Evolutionary conservation across 2,888 invertebrate species (phyloP), one percentile per base, ranked within the genome.

Genomic region (Drosophila rubida): DNA sequence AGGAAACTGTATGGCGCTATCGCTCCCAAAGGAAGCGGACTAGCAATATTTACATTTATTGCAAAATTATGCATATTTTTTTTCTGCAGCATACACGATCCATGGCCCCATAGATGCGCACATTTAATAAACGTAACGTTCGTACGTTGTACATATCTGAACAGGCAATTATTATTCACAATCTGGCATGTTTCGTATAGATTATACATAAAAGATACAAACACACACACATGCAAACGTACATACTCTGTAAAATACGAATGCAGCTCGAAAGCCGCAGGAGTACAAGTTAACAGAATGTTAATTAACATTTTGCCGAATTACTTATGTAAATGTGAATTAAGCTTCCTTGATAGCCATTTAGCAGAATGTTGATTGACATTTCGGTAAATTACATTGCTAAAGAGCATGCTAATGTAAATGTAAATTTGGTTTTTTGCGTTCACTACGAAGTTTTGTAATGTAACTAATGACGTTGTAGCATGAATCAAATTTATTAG

Each of bases 1-100:
- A 84, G 84, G 84, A 87, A 87, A 85, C 75, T 74, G 65, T 71
- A 71, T 70, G 84, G 78, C 87, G 84, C 87, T 78, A 73, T 68
- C 75, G 68, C 69, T 83, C 84, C 86, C 85, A 85, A 82, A 78
- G 78, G 82, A 85, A 84, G 78, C 76, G 66, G 50, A 68, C 74
- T 60, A 64, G 69, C 63, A 75, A 66, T 71, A 78, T 77, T 72
- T 76, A 74, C 77, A 77, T 76, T 72, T 73, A 76, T 77, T 73
- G 75, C 74, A 64, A 75, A 75, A 70, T 78, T 75, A 78, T 75
- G 78, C 75, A 78, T 75, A 76, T 73, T 59, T 50, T 16, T 32
- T 45, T 50, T 22, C n/a, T n/a, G 23, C 27, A 53, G 42, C 30
- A 48, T 58, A 48, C 59, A 57, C 46, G 37, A 69, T 54, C 45